A percentile compares a stretch with the other conserved stretches of the same genome.
Evolutionary conservation across 2,888 invertebrate genomes (phyloP).

Genomic region (Stenoptilia bipunctidactyla): DNA sequence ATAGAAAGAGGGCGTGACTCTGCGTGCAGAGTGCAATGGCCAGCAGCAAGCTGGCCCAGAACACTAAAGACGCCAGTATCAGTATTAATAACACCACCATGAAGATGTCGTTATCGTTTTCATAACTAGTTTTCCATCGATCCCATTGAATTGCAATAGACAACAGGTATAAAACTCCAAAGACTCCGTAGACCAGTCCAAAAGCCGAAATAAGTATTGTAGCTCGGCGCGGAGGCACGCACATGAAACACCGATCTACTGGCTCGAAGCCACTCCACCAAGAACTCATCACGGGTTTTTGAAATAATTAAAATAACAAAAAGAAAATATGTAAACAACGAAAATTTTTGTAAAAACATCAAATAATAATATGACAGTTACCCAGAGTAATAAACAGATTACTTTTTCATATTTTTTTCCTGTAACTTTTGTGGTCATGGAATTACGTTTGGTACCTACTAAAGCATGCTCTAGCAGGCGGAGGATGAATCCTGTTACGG

Average conservation of each 20-base stretch:
- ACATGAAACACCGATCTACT: not conserved
- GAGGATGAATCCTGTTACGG: too few species aligned
- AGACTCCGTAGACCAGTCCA: not conserved
- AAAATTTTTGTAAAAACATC: too few species aligned
- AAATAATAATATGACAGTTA: too few species aligned
- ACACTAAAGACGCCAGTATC: not conserved
- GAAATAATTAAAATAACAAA: too few species aligned
- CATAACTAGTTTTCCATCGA: not conserved
- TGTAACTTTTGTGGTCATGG: too few species aligned
- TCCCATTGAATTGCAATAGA: not conserved
- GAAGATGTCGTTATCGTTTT: not conserved
- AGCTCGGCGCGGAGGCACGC: not conserved
- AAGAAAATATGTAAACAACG: too few species aligned
- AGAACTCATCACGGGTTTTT: too few species aligned
- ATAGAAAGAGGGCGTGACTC: not conserved
- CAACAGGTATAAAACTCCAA: not conserved
- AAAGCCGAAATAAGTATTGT: not conserved
- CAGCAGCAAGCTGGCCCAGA: not conserved
- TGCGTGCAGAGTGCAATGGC: not conserved
- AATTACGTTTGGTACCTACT: too few species aligned
- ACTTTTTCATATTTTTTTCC: too few species aligned
- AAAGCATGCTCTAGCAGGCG: too few species aligned
- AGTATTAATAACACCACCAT: not conserved
- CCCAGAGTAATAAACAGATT: too few species aligned
- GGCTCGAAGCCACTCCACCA: conserved; percentile 1